Percentiles rank a stretch among this genome's conserved stretches.
phyloP scores from a whole-genome alignment of 2,113 vertebrate genomes.

The Terrapene triunguis region DNA sequence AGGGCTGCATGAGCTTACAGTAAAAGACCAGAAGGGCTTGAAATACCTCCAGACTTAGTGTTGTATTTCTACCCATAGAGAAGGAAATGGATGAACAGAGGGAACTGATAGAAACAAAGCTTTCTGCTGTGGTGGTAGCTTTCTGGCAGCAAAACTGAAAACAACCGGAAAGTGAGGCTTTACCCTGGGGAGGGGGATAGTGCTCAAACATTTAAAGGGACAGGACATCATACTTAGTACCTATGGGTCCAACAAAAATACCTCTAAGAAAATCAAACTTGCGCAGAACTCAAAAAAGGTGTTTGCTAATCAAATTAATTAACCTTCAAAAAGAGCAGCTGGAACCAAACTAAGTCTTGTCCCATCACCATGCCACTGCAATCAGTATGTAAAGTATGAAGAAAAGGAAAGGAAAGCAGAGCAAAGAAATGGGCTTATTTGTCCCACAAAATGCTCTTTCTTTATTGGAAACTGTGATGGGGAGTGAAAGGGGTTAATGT shows the following conservation, averaged over 20 bases:
- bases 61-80: background rate
- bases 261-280: background rate
- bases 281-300: background rate
- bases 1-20: background rate
- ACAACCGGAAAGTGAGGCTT: background rate
- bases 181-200: background rate
- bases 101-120: background rate
- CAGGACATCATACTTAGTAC: background rate
- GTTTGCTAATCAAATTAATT: background rate
- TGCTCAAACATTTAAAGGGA: background rate
- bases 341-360: background rate
- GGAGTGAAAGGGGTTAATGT: background rate
- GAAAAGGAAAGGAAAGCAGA: background rate
- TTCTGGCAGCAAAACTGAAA: background rate
- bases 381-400: background rate
- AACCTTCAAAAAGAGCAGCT: background rate
- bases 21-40: background rate
- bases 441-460: background rate
- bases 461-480: background rate
- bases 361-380: background rate
- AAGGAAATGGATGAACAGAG: background rate
- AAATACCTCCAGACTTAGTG: background rate
- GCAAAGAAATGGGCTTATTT: background rate
- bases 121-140: background rate
- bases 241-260: background rate